phyloP scores from a whole-genome alignment of 2,888 invertebrate genomes.

The Amphipoea oculea region DNA sequence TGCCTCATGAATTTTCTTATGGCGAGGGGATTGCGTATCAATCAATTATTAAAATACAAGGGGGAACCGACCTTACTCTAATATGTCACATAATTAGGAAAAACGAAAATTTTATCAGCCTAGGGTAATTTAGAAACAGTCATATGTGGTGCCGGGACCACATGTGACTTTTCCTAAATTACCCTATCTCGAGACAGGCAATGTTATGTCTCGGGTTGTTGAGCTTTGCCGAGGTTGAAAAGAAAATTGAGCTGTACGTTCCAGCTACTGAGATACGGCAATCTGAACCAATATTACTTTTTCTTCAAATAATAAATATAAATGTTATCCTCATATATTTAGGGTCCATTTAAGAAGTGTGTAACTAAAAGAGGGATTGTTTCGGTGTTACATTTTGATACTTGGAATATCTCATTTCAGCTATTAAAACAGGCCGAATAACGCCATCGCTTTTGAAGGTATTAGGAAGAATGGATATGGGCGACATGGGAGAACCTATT shows the following conservation, averaged over 20 bases:
- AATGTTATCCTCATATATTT: not conserved
- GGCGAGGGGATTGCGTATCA: not conserved
- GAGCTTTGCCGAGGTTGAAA: not conserved
- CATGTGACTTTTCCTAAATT: too few species aligned
- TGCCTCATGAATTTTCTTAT: too few species aligned
- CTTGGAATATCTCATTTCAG: slow-evolving; percentile 23
- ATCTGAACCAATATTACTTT: not conserved
- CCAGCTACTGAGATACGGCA: not conserved
- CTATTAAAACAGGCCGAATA: slow-evolving; percentile 1
- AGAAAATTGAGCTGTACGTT: not conserved
- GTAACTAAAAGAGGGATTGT: not conserved
- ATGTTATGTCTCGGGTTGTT: not conserved
- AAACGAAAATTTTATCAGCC: too few species aligned
- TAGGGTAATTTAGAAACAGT: too few species aligned
- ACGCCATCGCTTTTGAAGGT: slow-evolving; percentile 36
- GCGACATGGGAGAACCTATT: not conserved
- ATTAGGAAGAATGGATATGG: slow-evolving; percentile 13
- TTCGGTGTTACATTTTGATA: not conserved
- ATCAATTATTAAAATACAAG: not conserved
- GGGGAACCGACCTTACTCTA: too few species aligned
- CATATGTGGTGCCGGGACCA: too few species aligned
- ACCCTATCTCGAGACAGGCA: not conserved
- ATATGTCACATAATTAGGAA: too few species aligned
- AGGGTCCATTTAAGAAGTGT: not conserved
- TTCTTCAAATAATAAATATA: not conserved